Base-by-base conservation (phyloP, 2,113 vertebrate genomes). In the Corapipo altera region DNA sequence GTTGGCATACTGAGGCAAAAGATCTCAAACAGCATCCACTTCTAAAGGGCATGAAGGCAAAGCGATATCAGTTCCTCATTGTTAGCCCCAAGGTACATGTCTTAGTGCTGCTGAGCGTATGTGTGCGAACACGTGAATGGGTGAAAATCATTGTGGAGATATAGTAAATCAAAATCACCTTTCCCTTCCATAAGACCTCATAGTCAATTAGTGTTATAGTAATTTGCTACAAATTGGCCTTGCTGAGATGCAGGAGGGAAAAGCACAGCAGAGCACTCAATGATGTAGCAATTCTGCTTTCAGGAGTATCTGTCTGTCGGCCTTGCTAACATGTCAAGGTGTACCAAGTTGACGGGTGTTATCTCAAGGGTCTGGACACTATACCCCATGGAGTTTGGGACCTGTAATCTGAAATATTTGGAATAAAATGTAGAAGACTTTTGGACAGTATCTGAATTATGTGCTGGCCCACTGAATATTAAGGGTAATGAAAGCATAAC, bases 1-100 rank as follows among this genome's bases (percentile, higher is more conserved):
- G 64, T 20, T 67, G 37, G 74, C 37, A 49, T 49, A 61, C 44
- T 33, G 37, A 93, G 23, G 87, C 11, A 49, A 73, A 92, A 91
- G 32, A 59, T 62, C 37, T 28, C 26, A 71, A 86, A 58, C 18
- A 83, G 19, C 22, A 57, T 20, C 37, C 3, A 1, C 24, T 92
- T 65, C 49, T 33, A 46, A 70, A 81, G 22, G 57, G 22, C 43
- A 66, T 0, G 0, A 62, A 22, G 19, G 43, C 49, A 93, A 90
- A 76, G 3, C 0, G 0, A 20, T 30, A 54, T 12, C 13, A 37
- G 14, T n/a, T 70, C 32, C 37, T 58, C 17, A 16, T 12, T 49
- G 54, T 59, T 62, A 58, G 39, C 28, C 39, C 28, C 15, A 20
- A 41, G 0, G 2, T 18, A 18, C 5, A 2, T 5, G 19, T 44